Evolutionary conservation across 1,140 invertebrate species (phyloP), one percentile per base, ranked within the genome.

Genomic region (Nasonia vitripennis): DNA sequence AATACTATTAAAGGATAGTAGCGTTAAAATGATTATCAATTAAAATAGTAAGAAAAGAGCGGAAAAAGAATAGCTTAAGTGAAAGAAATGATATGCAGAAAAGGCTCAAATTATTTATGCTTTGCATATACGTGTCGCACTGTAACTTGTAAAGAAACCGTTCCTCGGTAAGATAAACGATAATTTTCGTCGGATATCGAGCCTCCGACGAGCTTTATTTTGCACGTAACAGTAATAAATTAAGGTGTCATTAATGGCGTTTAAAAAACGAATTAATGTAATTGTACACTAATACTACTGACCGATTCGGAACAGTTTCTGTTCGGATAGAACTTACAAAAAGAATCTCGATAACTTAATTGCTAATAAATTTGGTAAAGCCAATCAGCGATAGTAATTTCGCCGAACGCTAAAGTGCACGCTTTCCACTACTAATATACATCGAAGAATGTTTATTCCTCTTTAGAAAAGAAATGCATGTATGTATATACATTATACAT

Each of bases 341-440:
- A 73, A 81, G 27, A 77, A 31, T 84, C 55, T 85, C 14, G 9
- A 20, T 62, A 78, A 80, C 77, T 85, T 85, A 80, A 17, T 27
- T 45, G 6, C 83, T 88, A 89, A 87, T 83, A 51, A 87, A 89
- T 90, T 90, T 90, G 89, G 89, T 90, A 88, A 86, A 87, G 85
- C 87, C 87, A 87, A 88, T 88, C 84, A 82, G 70, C 73, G 71
- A 85, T 74, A 41, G n/a, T 27, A 71, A 71, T 80, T 74, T 81
- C 55, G 71, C 41, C 48, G n/a, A 48, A 67, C 34, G 78, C 41
- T 74, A 14, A 75, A 75, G 31, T 81, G 67, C 55, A 77, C 27
- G 20, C 14, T 34, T 27, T 27, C n/a, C 55, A 78, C 62, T 79
- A 78, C 62, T 79, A 80, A 85, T 62, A 62, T 48, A 79, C 55